A percentile compares a stretch with the other conserved stretches of the same genome.
Conservation (phyloP, 2,113 vertebrate species). For the Corvus cornix region DNA sequence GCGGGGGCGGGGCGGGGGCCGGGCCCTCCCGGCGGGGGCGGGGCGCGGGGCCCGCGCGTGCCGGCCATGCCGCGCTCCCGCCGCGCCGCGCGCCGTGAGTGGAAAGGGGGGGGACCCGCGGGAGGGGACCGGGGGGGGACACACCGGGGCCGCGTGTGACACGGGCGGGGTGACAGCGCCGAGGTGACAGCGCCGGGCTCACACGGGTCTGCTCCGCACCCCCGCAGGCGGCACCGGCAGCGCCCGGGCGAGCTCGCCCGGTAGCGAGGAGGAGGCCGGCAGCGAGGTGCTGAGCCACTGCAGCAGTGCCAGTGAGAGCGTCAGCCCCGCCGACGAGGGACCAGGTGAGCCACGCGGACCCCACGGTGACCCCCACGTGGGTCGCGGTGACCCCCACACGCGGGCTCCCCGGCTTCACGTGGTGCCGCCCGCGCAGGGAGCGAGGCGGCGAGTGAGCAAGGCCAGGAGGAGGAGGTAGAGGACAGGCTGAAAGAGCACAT, state of each 20-base stretch:
- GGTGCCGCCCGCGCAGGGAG: slow-evolving; percentile 69
- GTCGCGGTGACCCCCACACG: too few species aligned
- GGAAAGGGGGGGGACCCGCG: not conserved
- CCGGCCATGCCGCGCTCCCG: not conserved
- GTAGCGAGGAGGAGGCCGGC: slow-evolving; percentile 89
- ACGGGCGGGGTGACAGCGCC: not conserved
- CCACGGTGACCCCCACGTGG: not conserved
- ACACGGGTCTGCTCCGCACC: not conserved
- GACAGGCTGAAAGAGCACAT: slow-evolving; percentile 92
- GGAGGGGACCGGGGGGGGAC: not conserved
- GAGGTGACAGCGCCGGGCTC: not conserved
- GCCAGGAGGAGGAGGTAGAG: slow-evolving; percentile 86
- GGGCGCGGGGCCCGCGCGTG: not conserved
- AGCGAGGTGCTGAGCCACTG: slow-evolving; percentile 88
- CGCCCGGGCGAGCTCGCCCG: not conserved
- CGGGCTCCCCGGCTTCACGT: not conserved
- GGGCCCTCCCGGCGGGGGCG: too few species aligned
- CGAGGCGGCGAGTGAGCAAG: slow-evolving; percentile 82
- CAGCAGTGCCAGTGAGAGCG: slow-evolving; percentile 88
- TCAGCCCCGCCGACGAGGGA: slow-evolving; percentile 82
- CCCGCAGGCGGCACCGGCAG: not conserved
- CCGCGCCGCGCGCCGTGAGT: not conserved
- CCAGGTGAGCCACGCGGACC: slow-evolving; percentile 70
- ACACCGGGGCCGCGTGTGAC: not conserved
- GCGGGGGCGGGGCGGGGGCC: too few species aligned